phyloP scores from a whole-genome alignment of 2,113 vertebrate species.

The Microtus oregoni region DNA sequence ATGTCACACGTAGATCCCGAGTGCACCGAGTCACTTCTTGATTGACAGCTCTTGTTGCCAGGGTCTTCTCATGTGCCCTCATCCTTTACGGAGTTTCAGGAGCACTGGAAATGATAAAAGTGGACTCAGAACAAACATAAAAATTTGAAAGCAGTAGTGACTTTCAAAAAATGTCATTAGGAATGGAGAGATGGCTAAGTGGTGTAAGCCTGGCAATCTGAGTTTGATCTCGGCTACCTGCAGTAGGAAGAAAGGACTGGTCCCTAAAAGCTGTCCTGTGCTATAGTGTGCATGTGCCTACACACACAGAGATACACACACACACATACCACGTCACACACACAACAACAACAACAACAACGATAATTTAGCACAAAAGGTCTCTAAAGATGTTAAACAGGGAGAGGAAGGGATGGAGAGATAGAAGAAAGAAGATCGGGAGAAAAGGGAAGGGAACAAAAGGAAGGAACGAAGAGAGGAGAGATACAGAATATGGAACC shows the following conservation, averaged over 20 bases:
- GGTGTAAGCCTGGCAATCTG: neutral
- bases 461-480: neutral
- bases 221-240: neutral
- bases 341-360: neutral
- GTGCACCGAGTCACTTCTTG: neutral
- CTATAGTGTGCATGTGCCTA: too few relatives aligned
- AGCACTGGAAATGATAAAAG: slow-evolving; percentile 9
- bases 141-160: neutral
- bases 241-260: neutral
- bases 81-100: neutral
- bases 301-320: neutral
- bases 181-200: too few relatives aligned
- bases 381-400: neutral
- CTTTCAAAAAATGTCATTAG: neutral
- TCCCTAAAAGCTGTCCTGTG: neutral
- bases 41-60: neutral
- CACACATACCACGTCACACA: neutral
- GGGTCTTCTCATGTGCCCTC: neutral
- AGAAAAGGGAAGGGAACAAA: neutral
- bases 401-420: neutral
- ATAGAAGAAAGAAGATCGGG: neutral
- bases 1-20: neutral
- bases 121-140: neutral
- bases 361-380: neutral
- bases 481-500: neutral